Conservation (phyloP, 2,888 invertebrate genomes). For the Smittia aterrima region DNA sequence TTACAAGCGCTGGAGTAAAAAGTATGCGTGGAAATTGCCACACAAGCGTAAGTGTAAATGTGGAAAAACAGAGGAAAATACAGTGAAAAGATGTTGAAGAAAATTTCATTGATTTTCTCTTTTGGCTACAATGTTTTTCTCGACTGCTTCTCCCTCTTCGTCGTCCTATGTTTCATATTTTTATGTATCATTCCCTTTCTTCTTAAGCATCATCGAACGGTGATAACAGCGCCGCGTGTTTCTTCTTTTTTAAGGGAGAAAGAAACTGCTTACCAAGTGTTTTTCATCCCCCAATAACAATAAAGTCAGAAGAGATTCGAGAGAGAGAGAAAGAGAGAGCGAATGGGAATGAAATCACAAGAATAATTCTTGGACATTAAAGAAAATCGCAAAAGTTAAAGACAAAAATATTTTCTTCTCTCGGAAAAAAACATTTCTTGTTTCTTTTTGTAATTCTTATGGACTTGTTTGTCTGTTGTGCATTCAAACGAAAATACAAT, state of each 20-base stretch:
- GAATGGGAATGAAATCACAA: not conserved
- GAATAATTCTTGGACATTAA: not conserved
- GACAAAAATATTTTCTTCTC: not conserved
- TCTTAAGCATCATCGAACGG: not conserved
- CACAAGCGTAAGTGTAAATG: constrained; percentile 25
- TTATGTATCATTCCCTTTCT: constrained; percentile 13
- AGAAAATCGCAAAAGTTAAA: not conserved
- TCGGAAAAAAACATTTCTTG: not conserved
- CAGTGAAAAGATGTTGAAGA: not conserved
- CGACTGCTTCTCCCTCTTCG: not conserved
- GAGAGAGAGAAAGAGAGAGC: not conserved
- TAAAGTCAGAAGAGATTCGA: not conserved
- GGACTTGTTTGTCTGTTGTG: constrained; percentile 37
- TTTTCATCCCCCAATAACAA: too few species aligned
- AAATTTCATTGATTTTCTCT: constrained; percentile 30
- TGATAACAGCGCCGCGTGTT: not conserved
- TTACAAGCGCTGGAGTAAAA: constrained; percentile 25
- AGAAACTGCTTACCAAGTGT: constrained; percentile 28
- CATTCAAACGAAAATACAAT: constrained; percentile 12
- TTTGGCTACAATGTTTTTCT: constrained; percentile 3
- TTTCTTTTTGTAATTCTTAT: constrained; percentile 19
- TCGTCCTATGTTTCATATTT: constrained; percentile 34
- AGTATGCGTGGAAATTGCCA: not conserved
- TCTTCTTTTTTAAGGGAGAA: not conserved
- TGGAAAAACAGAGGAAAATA: constrained; percentile 9